These are phyloP conservation scores for Stenolophus ochropezus DNA, from an alignment of 2,888 invertebrate genomes.

Conservation along the genomic window DNA sequence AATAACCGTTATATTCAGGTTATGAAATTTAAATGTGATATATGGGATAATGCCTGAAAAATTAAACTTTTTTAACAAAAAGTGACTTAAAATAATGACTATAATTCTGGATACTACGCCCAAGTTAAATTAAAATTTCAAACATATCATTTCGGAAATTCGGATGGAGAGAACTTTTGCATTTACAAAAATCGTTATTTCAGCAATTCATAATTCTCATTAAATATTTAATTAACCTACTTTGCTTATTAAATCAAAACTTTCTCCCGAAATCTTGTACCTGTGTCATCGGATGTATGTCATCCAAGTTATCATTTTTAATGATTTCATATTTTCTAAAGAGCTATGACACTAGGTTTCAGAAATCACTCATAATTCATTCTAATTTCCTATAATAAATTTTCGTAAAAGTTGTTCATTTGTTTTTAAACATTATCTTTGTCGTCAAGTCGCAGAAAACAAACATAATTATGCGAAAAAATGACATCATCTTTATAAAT, in stretches of 20 bases:
- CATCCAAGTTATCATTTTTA: background rate
- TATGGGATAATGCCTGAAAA: constrained; percentile 33
- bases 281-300: constrained; percentile 15
- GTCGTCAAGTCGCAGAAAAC: constrained; percentile 1
- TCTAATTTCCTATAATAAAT: no score
- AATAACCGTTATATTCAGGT: constrained; percentile 41
- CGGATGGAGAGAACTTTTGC: background rate
- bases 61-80: constrained; percentile 34
- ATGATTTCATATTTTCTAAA: constrained; percentile 14
- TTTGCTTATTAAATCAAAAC: constrained; percentile 25
- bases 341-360: background rate
- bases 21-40: constrained; percentile 51
- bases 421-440: no score
- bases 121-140: constrained; percentile 30
- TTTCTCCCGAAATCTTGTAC: constrained; percentile 18
- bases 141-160: constrained; percentile 9
- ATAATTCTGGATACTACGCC: constrained; percentile 5
- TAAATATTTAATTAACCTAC: constrained; percentile 34
- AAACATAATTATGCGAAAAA: constrained; percentile 20
- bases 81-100: constrained; percentile 35
- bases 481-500: constrained; percentile 28
- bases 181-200: constrained; percentile 23
- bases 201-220: constrained; percentile 17
- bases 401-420: no score
- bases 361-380: no score